Percentiles rank a stretch among this genome's conserved stretches.
phyloP scores from a whole-genome alignment of 1,140 invertebrate species.

The Procambarus clarkii region DNA sequence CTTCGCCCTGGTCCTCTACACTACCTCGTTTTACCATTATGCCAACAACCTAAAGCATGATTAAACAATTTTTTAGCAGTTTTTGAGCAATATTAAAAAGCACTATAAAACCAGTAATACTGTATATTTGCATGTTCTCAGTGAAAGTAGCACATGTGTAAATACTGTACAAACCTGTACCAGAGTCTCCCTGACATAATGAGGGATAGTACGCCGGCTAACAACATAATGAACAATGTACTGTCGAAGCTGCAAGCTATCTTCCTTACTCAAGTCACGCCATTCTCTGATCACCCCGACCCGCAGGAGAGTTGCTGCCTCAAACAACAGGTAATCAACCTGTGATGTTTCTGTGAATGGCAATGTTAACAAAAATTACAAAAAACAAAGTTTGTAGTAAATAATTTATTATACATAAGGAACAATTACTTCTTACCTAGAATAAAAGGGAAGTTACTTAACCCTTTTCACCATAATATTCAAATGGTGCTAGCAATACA shows the following conservation, averaged over 20 bases:
- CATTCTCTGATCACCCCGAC: conserved; percentile 89
- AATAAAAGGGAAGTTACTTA: too few relatives aligned
- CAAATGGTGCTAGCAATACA: too few relatives aligned
- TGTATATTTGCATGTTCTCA: conserved; percentile 6
- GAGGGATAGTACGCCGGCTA: conserved; percentile 80
- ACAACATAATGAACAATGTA: conserved; percentile 88
- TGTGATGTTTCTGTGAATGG: conserved; percentile 82
- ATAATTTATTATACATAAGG: too few relatives aligned
- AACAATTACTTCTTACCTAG: too few relatives aligned
- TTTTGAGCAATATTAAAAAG: not conserved
- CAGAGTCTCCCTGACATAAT: conserved; percentile 82
- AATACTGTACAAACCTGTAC: conserved; percentile 79
- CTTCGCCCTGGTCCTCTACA: conserved; percentile 83
- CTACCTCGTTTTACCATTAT: conserved; percentile 90
- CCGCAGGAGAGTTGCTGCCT: conserved; percentile 89
- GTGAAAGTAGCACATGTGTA: conserved; percentile 15
- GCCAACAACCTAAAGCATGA: conserved; percentile 80
- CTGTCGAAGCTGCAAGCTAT: conserved; percentile 84
- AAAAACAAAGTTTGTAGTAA: too few relatives aligned
- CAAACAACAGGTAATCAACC: conserved; percentile 90
- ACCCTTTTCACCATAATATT: too few relatives aligned
- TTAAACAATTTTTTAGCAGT: not conserved
- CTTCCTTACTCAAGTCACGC: conserved; percentile 81
- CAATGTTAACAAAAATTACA: not conserved
- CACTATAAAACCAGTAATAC: not conserved